Conservation (phyloP, 1,140 invertebrate genomes). For the Batillaria attramentaria region DNA sequence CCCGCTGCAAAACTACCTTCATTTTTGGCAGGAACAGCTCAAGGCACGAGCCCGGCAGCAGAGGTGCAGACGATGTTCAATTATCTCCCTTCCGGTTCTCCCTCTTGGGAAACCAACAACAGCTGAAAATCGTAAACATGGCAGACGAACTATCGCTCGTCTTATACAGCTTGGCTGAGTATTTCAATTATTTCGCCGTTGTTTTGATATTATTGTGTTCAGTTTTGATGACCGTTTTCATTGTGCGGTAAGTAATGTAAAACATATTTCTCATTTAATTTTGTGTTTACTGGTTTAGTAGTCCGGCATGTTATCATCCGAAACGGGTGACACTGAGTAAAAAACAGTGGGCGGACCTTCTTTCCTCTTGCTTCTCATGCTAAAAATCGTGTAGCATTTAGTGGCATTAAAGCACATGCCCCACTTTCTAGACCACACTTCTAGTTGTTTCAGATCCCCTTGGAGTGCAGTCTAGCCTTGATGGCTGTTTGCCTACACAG, state of each 20-base stretch:
- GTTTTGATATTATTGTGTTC: slow-evolving; percentile 28
- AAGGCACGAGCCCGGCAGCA: background rate
- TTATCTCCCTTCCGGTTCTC: too few species aligned
- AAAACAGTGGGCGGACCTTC: too few species aligned
- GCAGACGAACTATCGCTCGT: slow-evolving; percentile 12
- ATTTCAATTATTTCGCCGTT: slow-evolving; percentile 33
- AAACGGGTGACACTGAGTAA: background rate
- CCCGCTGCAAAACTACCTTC: slow-evolving; percentile 82
- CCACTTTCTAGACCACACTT: too few species aligned
- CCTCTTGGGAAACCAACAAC: background rate
- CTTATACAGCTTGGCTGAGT: slow-evolving; percentile 30
- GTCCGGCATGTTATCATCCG: background rate
- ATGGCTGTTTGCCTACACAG: too few species aligned
- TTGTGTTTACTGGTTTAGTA: background rate
- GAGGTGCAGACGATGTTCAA: background rate
- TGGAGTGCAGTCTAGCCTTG: too few species aligned
- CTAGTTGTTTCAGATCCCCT: too few species aligned
- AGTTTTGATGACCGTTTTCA: slow-evolving; percentile 25
- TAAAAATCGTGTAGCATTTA: background rate
- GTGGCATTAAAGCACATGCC: background rate
- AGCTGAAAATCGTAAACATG: background rate
- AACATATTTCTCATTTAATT: background rate
- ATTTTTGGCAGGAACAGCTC: slow-evolving; percentile 64
- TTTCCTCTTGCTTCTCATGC: background rate
- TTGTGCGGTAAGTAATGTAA: slow-evolving; percentile 21